phyloP scores from a whole-genome alignment of 2,888 invertebrate species.

The Diabrotica balteata region DNA sequence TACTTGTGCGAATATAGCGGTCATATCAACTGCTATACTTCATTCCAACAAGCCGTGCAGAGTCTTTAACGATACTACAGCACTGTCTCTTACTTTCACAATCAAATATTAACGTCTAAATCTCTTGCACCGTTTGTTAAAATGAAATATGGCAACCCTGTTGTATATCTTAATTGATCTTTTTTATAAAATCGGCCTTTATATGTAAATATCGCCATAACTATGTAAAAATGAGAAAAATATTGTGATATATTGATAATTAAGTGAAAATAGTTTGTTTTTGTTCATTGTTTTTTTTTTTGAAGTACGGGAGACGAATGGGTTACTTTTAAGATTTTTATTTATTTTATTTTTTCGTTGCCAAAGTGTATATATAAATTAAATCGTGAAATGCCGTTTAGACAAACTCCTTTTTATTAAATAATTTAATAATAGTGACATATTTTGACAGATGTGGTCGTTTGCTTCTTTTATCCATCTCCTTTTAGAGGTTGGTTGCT shows the following conservation, averaged over 20 bases:
- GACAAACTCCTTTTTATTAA: not conserved
- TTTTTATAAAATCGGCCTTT: slow-evolving; percentile 17
- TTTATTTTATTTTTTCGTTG: slow-evolving; percentile 26
- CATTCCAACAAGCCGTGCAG: too few species aligned
- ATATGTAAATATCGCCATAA: slow-evolving; percentile 32
- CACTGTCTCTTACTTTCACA: too few species aligned
- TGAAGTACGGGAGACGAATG: slow-evolving; percentile 31
- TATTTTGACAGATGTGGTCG: too few species aligned
- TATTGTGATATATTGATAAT: slow-evolving; percentile 46
- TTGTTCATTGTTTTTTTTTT: slow-evolving; percentile 20
- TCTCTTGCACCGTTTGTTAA: too few species aligned
- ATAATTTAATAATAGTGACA: too few species aligned
- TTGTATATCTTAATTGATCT: slow-evolving; percentile 7
- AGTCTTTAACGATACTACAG: too few species aligned
- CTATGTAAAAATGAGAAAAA: slow-evolving; percentile 28
- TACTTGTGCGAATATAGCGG: too few species aligned
- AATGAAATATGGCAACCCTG: too few species aligned
- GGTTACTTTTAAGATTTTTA: slow-evolving; percentile 28
- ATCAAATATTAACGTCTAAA: too few species aligned
- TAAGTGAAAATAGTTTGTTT: slow-evolving; percentile 38
- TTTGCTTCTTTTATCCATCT: too few species aligned
- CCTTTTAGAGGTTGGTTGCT: too few species aligned
- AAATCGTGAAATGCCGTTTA: slow-evolving; percentile 16
- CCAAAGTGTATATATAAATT: slow-evolving; percentile 27
- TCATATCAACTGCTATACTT: too few species aligned